Evolutionary conservation across 2,797 vertebrate species (phyloP), one percentile per base, ranked within the genome.

Genomic region (Momotus momota): DNA sequence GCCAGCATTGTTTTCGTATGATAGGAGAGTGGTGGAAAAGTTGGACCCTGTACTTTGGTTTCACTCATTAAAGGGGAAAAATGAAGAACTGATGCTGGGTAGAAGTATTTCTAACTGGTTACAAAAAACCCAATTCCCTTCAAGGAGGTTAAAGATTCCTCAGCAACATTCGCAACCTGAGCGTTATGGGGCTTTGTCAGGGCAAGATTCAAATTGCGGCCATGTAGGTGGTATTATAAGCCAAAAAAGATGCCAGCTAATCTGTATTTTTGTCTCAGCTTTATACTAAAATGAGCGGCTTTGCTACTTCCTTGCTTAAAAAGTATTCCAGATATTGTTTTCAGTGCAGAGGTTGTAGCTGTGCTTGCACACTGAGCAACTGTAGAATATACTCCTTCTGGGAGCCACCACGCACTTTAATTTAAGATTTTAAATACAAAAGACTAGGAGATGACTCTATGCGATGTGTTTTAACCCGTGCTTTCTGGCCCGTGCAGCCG

Each of bases 11-110:
- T 92, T 93, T 95, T 90, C 1, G 1, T 85, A 9, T 31, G 49
- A 71, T 54, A 22, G 61, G 60, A 77, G 12, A 67, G 27, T n/a
- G 51, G 70, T 55, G 61, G 58, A 78, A 88, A 90, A 52, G 77
- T 86, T 75, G 29, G 41, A 22, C 21, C 41, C n/a, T 0, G 2
- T 0, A 0, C 55, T 65, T 48, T 27, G 27, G 57, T 88, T 93
- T 94, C 29, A 64, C 31, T 88, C 52, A 77, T 97, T 92, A 93
- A 61, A 84, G 38, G 21, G 26, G 18, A 91, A 94, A 84, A 71
- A 57, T 94, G 66, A 26, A 81, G 52, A 94, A 88, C 51, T 71
- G 55, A 16, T 60, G 29, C 46, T 5, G 17, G 18, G 33, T 20
- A 69, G 31, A 81, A 93, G 61, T 78, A 69, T 71, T 75, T 96